These are phyloP conservation scores for Lepidurus packardi DNA, from an alignment of 1,140 invertebrate species.

Conservation along the genomic window DNA sequence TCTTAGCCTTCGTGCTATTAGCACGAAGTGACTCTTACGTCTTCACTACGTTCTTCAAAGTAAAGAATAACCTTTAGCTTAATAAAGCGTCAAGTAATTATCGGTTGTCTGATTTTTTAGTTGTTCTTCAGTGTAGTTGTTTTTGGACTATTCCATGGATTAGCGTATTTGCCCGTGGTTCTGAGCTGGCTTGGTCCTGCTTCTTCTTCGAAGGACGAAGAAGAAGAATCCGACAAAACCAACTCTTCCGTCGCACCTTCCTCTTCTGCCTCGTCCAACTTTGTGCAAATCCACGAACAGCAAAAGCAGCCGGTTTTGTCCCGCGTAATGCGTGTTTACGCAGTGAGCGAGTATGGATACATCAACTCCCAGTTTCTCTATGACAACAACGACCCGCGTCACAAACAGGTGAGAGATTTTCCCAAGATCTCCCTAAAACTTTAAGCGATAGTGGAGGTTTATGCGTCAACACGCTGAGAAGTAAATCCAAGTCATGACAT, in stretches of 20 bases:
- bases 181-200: conserved; percentile 52
- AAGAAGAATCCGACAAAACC: conserved; percentile 15
- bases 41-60: conserved; percentile 52
- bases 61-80: conserved; percentile 36
- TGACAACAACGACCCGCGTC: neutral
- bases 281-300: conserved; percentile 16
- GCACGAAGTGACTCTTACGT: conserved; percentile 48
- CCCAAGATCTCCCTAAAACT: neutral
- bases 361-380: neutral
- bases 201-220: conserved; percentile 34
- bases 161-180: conserved; percentile 53
- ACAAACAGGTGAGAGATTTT: conserved; percentile 1
- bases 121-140: conserved; percentile 53
- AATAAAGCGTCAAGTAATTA: neutral
- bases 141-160: conserved; percentile 55
- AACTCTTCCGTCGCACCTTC: conserved; percentile 28
- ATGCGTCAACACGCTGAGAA: neutral
- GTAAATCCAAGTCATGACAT: neutral
- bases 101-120: conserved; percentile 37
- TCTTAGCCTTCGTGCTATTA: conserved; percentile 50
- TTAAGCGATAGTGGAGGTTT: neutral
- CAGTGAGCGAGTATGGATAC: neutral
- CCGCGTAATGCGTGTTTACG: conserved; percentile 8
- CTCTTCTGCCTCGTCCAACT: conserved; percentile 16
- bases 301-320: conserved; percentile 5